A percentile compares a stretch with the other conserved stretches of the same genome.
Conservation (phyloP, 1,140 invertebrate species). For the Papilio polytes region DNA sequence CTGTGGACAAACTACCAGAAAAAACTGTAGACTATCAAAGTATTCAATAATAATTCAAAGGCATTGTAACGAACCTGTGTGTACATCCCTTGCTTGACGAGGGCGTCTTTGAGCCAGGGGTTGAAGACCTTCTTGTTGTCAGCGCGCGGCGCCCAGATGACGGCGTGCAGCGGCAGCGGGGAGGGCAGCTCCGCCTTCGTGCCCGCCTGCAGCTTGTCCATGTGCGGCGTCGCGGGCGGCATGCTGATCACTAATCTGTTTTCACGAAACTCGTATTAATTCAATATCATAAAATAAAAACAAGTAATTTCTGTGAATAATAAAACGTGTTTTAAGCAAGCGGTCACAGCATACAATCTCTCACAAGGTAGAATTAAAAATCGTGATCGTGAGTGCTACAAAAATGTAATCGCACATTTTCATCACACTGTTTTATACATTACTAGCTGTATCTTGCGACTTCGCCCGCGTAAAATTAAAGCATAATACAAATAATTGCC, state of each 20-base stretch:
- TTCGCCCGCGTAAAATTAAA: too few species aligned
- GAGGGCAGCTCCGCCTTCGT: conserved; percentile 78
- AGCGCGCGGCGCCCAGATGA: conserved; percentile 86
- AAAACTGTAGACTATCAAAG: too few species aligned
- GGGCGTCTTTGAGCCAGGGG: conserved; percentile 90
- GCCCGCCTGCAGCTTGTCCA: conserved; percentile 90
- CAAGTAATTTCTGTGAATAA: background rate
- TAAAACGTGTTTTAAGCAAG: too few species aligned
- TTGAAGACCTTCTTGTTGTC: conserved; percentile 89
- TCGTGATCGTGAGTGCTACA: too few species aligned
- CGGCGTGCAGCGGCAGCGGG: conserved; percentile 82
- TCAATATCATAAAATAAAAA: background rate
- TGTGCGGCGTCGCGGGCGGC: conserved; percentile 94
- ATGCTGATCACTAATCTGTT: conserved; percentile 82
- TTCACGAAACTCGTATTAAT: background rate
- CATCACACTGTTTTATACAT: too few species aligned
- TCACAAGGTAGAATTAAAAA: too few species aligned
- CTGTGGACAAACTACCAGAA: too few species aligned
- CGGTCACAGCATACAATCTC: too few species aligned
- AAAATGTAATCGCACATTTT: too few species aligned
- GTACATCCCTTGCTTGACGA: conserved; percentile 96
- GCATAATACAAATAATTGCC: too few species aligned
- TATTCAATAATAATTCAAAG: background rate
- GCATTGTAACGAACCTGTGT: conserved; percentile 82
- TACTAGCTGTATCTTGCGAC: too few species aligned